Evolutionary conservation across 2,888 invertebrate species (phyloP).

Genomic region (Leucoptera coffeella): DNA sequence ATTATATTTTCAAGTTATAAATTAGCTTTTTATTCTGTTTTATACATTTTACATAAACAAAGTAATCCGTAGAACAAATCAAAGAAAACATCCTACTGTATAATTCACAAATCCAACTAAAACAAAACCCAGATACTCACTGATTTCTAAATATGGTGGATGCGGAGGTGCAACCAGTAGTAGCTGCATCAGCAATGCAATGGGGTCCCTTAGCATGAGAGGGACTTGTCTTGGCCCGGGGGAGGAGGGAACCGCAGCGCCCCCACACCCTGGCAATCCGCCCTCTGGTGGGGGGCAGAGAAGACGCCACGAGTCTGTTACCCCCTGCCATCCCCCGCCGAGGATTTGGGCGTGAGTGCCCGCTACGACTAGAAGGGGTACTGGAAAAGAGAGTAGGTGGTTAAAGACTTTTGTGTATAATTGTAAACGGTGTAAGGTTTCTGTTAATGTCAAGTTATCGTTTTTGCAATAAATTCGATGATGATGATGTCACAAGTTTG

Average conservation of each 20-base stretch:
- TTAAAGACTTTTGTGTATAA: too few relatives aligned
- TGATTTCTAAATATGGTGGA: slow-evolving; percentile 64
- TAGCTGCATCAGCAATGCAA: slow-evolving; percentile 80
- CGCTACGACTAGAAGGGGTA: slow-evolving; percentile 82
- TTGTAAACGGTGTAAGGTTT: too few relatives aligned
- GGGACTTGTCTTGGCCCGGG: slow-evolving; percentile 53
- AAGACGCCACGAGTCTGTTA: slow-evolving; percentile 16
- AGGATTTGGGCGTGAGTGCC: slow-evolving; percentile 79
- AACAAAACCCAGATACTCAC: too few relatives aligned
- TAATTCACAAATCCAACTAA: too few relatives aligned
- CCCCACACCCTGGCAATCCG: slow-evolving; percentile 41
- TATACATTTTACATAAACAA: too few relatives aligned
- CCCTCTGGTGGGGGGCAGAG: slow-evolving; percentile 8
- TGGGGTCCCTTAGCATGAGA: slow-evolving; percentile 79
- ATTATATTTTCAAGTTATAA: too few relatives aligned
- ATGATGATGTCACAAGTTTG: too few relatives aligned
- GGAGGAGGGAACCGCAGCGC: slow-evolving; percentile 51
- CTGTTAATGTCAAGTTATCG: too few relatives aligned
- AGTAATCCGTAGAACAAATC: too few relatives aligned
- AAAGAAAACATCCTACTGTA: too few relatives aligned
- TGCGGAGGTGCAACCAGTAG: slow-evolving; percentile 78
- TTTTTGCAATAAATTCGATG: too few relatives aligned
- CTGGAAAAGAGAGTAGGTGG: slow-evolving; percentile 57
- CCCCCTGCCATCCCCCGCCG: slow-evolving; percentile 19
- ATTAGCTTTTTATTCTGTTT: too few relatives aligned